Evolutionary conservation across 2,888 invertebrate species (phyloP), one percentile per base, ranked within the genome.

Genomic region (Drosophila histrio): DNA sequence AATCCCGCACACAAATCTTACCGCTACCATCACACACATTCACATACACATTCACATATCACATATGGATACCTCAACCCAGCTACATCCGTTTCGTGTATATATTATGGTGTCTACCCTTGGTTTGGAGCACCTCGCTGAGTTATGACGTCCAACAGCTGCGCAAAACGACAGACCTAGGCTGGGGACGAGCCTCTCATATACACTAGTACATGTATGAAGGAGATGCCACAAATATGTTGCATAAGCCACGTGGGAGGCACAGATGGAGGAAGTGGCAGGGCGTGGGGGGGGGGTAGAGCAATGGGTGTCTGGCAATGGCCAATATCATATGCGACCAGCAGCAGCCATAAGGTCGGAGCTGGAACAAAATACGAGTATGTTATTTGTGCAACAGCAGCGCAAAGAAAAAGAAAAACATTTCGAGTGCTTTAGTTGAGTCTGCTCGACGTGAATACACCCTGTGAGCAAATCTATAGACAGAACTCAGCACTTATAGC

Each of bases 101-200:
- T 56, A 34, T 38, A 57, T 38, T 57, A 38, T 39, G 38, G 28
- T 8, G 22, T 17, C 21, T 47, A 32, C 39, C 46, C 54, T 65
- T 50, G 66, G 77, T 50, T 65, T 57, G 52, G 44, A 59, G 72
- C 36, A 59, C 49, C 57, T 78, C 58, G 52, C 85, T 85, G 87
- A 88, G 88, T 88, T 84, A 84, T 84, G 84, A 74, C 66, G 67
- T 65, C 81, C 71, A 84, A 72, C 88, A 87, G 84, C 87, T 84
- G 84, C 62, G 81, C 73, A 56, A 70, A 88, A 78, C 77, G 81
- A 72, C 57, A 52, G 60, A 13, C 50, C 49, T 65, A 39, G 28
- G 52, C 24, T 43, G 41, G 24, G 28, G 21, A 26, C 39, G 22
- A 50, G 54, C 17, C 38, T 47, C 68, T 53, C 50, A 65, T 63